Base-by-base conservation (phyloP, 1,140 invertebrate genomes). In the Nephotettix cincticeps region DNA sequence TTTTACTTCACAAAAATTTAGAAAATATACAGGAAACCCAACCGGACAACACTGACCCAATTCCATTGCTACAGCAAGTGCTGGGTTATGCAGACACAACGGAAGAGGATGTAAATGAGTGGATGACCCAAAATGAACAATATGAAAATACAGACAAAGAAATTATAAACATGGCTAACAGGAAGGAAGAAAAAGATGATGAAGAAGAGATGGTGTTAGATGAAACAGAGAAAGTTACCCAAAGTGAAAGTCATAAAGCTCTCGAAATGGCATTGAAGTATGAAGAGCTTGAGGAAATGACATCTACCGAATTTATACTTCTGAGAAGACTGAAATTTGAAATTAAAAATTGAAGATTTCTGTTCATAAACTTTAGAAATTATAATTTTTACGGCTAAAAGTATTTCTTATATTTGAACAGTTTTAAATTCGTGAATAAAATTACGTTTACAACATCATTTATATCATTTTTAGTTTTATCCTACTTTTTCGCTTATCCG, bases 131-230 rank as follows among this genome's bases (percentile, higher is more conserved):
- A 32, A 30, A 65, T 36, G 28, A 65, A 28, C 21, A 67, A 47
- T 67, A 40, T 67, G 65, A 67, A 67, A 25, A 45, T 21, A 67
- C 40, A 25, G 40, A 67, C 25, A 27, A 63, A 29, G 58, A 63
- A 27, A 63, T 63, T 14, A 21, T 63, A 14, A 63, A 27, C 29
- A 27, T 25, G 23, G 21, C n/a, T 11, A 54, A 54, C 19, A 4
- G 47, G 21, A 63, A 63, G 17, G 23, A 27, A 27, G 58, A 63
- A 28, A 19, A 63, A 27, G 58, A 63, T 6, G 58, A 63, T 17
- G 28, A 65, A 30, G 28, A 65, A 30, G 63, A 65, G 11, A 40
- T 67, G 32, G 65, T 45, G 25, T 25, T 21, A 21, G 19, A 21
- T 13, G 36, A 67, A 45, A 43, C 32, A 23, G 14, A 45, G 19